These are phyloP conservation scores for Haemorhous mexicanus DNA, from an alignment of 2,113 vertebrate species.

Conservation along the genomic window DNA sequence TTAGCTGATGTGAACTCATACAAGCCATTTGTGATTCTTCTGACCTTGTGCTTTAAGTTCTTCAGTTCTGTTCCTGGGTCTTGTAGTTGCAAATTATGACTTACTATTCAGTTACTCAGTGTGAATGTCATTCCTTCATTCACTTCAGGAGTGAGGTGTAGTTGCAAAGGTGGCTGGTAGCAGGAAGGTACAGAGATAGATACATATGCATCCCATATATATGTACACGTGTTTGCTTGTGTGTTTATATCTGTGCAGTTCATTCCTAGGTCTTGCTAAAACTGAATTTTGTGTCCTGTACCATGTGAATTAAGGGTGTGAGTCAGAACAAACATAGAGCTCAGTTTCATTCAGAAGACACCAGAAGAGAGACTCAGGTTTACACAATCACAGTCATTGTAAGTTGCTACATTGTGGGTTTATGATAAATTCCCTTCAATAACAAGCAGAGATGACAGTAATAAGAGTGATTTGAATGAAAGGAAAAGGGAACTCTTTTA, in stretches of 20 bases:
- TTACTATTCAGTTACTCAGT: not conserved
- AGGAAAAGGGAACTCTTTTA: not conserved
- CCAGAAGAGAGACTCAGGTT: not conserved
- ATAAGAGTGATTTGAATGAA: not conserved
- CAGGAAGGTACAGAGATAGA: not conserved
- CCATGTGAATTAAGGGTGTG: not conserved
- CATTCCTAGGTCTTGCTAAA: not conserved
- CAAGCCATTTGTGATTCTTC: not conserved
- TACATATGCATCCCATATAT: not conserved
- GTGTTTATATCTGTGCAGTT: not conserved
- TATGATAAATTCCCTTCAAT: not conserved
- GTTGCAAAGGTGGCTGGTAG: not conserved
- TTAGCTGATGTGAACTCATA: not conserved
- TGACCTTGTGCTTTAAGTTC: not conserved
- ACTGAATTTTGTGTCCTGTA: not conserved
- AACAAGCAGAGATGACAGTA: not conserved
- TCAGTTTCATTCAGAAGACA: not conserved
- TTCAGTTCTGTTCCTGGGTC: not conserved
- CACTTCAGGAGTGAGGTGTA: not conserved
- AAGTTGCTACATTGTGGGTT: not conserved
- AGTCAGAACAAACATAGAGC: not conserved
- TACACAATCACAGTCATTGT: not conserved
- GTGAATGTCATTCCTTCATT: not conserved
- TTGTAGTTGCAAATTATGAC: not conserved
- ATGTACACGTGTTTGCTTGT: not conserved